Evolutionary conservation across 1,140 invertebrate genomes (phyloP).

Genomic region (Drosophila pseudoananassae): DNA sequence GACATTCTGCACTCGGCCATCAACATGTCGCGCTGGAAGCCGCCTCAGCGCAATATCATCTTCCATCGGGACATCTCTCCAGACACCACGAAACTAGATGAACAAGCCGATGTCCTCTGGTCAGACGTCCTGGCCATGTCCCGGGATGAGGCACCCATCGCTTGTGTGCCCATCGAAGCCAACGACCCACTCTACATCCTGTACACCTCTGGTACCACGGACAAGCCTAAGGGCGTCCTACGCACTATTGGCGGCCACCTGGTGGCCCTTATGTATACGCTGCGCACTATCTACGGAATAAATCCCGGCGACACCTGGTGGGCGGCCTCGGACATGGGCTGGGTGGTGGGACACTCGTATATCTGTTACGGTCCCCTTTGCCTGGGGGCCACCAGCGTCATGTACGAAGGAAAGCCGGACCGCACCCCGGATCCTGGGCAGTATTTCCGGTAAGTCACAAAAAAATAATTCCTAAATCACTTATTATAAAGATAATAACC

Average conservation of each 20-base stretch:
- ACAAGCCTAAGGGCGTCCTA: slow-evolving; percentile 93
- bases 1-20: slow-evolving; percentile 95
- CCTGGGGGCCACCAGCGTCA: slow-evolving; percentile 91
- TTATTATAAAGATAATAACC: neutral
- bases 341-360: slow-evolving; percentile 97
- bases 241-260: slow-evolving; percentile 94
- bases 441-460: slow-evolving; percentile 85
- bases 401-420: slow-evolving; percentile 98
- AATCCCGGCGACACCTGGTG: slow-evolving; percentile 94
- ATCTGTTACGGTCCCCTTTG: slow-evolving; percentile 96
- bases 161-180: slow-evolving; percentile 93
- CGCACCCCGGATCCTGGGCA: slow-evolving; percentile 95
- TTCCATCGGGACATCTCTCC: slow-evolving; percentile 90
- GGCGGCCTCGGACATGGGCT: slow-evolving; percentile 94
- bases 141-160: slow-evolving; percentile 85
- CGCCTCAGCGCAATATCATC: slow-evolving; percentile 90
- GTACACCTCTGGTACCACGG: slow-evolving; percentile 97
- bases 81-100: slow-evolving; percentile 85
- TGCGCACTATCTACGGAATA: slow-evolving; percentile 93
- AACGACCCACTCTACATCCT: slow-evolving; percentile 96
- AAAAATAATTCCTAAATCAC: neutral
- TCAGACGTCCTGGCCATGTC: slow-evolving; percentile 88
- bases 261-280: slow-evolving; percentile 92
- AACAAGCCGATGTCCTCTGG: slow-evolving; percentile 90
- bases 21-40: slow-evolving; percentile 88